Conservation (phyloP, 2,888 invertebrate genomes). For the Patella caerulea region DNA sequence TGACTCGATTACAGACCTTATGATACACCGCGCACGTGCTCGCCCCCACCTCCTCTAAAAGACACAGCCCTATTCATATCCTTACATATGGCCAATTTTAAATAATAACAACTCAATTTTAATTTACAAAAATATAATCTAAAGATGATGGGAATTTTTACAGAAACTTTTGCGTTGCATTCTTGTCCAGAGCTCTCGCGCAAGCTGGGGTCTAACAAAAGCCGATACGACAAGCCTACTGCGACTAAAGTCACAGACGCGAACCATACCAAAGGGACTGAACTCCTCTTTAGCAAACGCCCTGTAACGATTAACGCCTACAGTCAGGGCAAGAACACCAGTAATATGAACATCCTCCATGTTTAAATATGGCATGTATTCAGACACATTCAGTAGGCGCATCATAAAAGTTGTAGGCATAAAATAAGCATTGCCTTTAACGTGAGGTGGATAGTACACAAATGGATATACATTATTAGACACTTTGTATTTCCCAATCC, state of each 20-base stretch:
- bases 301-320: slow-evolving; percentile 17
- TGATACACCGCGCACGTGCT: too few species aligned
- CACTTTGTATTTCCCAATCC: slow-evolving; percentile 44
- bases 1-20: too few species aligned
- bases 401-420: slow-evolving; percentile 44
- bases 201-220: background rate
- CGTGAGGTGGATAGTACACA: slow-evolving; percentile 43
- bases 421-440: slow-evolving; percentile 47
- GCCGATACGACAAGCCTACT: background rate
- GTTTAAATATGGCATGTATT: slow-evolving; percentile 47
- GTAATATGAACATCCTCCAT: slow-evolving; percentile 58
- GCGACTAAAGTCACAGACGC: background rate
- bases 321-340: slow-evolving; percentile 44
- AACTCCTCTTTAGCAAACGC: background rate
- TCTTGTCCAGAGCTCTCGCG: background rate
- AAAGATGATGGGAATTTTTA: too few species aligned
- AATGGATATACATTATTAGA: slow-evolving; percentile 35
- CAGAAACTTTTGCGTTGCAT: too few species aligned
- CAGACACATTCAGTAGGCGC: slow-evolving; percentile 39
- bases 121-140: too few species aligned
- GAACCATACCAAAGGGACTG: background rate
- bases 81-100: too few species aligned
- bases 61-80: too few species aligned
- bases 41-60: too few species aligned
- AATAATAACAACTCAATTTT: too few species aligned